Evolutionary conservation across 2,888 invertebrate genomes (phyloP), one percentile per base, ranked within the genome.

Genomic region (Gymnoscelis rufifasciata): DNA sequence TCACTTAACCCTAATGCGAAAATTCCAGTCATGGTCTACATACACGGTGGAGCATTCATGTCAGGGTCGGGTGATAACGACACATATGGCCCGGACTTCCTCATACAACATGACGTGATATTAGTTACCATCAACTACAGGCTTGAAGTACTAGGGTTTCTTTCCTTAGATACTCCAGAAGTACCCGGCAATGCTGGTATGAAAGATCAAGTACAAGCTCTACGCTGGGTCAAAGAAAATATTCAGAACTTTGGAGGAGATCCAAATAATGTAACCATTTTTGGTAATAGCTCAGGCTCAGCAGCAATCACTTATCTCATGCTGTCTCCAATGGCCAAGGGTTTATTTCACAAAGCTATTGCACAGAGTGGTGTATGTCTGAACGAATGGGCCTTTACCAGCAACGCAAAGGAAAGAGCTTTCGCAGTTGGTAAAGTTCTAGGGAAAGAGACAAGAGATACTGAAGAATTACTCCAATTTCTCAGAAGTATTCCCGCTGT

Each of bases 101-200:
- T 88, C 5, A 59, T 88, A 39, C 66, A 68, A 41, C 77, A 83
- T 43, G 72, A 83, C 47, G 75, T 84, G 0, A 70, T 86, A 10
- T 45, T 88, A 29, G 83, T 86, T 0, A 87, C 88, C 1, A 53
- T 84, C 2, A 87, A 86, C 57, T 86, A 81, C 47, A 72, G 87
- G 38, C 62, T 84, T 0, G 83, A 71, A 55, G 57, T 54, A 7
- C 47, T 71, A 12, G 71, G 71, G 0, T 71, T 76, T 47, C 60
- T 79, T 1, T 67, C 66, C 40, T 44, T 79, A 10, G 72, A 74
- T 38, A 54, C 66, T 43, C 54, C 66, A 7, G 82, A 80, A 57
- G 78, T 74, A 0, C 78, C 82, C 0, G 83, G 83, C 1, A 84
- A 82, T 38, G 78, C 79, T 31, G 83, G 81, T 0, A 65, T 83